phyloP scores from a whole-genome alignment of 53 echinoderm and acorn worm species.

The Henricia sp. region DNA sequence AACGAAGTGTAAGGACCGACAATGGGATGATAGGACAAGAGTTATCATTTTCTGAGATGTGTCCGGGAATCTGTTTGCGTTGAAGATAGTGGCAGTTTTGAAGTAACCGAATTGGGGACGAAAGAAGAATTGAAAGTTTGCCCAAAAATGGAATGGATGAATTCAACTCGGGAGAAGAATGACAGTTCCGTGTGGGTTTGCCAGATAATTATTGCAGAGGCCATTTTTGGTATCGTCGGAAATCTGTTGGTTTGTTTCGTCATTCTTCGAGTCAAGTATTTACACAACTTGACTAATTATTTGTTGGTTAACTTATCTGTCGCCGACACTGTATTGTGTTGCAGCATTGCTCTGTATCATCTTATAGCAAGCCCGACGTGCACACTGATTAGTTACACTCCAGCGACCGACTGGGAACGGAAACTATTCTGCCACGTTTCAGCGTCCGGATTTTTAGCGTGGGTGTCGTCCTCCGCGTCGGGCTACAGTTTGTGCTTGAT shows the following conservation, averaged over 20 bases:
- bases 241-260: conserved; percentile 35
- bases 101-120: no score
- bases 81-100: no score
- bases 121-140: neutral
- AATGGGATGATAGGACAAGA: no score
- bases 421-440: neutral
- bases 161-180: neutral
- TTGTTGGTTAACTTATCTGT: conserved; percentile 37
- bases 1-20: no score
- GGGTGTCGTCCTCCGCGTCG: neutral
- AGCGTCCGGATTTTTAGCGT: neutral
- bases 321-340: conserved; percentile 16
- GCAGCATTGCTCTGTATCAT: neutral
- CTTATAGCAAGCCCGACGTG: no score
- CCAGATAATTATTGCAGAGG: neutral
- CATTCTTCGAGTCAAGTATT: conserved; percentile 19
- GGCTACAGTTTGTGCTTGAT: conserved; percentile 5
- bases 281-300: conserved; percentile 28
- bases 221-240: neutral
- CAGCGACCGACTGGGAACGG: neutral
- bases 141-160: neutral
- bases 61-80: no score
- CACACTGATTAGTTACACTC: neutral
- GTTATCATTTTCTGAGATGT: no score
- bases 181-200: neutral